Evolutionary conservation across 2,888 invertebrate species (phyloP).

Genomic region (Acleris emargana): DNA sequence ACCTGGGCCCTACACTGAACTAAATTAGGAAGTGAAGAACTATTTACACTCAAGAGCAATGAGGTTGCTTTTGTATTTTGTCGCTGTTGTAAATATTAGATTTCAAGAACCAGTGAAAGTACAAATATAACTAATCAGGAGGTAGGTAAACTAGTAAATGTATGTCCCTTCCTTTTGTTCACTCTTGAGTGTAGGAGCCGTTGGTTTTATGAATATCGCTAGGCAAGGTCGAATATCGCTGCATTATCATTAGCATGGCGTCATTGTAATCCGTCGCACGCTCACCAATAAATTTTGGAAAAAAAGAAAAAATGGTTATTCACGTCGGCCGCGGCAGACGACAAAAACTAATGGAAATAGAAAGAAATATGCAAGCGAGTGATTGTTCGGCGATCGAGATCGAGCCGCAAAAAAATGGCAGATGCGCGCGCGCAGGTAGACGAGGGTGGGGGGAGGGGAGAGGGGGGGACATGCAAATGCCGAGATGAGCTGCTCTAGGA

Average conservation of each 20-base stretch:
- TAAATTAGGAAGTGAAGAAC: too few species aligned
- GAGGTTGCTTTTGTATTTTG: too few species aligned
- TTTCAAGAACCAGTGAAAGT: too few species aligned
- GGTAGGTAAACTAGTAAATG: too few species aligned
- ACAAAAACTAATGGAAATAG: constrained; percentile 60
- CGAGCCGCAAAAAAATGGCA: constrained; percentile 49
- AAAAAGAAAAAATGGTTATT: constrained; percentile 54
- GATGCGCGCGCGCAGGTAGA: constrained; percentile 67
- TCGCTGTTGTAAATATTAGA: too few species aligned
- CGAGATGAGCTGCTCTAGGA: constrained; percentile 25
- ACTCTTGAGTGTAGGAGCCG: too few species aligned
- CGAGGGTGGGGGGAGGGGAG: constrained; percentile 25
- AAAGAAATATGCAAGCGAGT: constrained; percentile 61
- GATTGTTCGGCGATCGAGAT: constrained; percentile 54
- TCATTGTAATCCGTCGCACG: constrained; percentile 39
- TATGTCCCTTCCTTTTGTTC: too few species aligned
- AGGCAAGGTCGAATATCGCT: constrained; percentile 30
- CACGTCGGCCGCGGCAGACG: constrained; percentile 45
- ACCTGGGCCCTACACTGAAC: too few species aligned
- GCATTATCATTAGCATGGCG: constrained; percentile 41
- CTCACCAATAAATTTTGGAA: constrained; percentile 58
- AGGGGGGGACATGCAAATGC: constrained; percentile 55
- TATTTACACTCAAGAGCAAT: too few species aligned
- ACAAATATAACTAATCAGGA: too few species aligned
- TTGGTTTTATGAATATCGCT: not conserved